These are phyloP conservation scores for Meteorus sp. DNA, from an alignment of 1,140 invertebrate genomes.

Conservation along the genomic window DNA sequence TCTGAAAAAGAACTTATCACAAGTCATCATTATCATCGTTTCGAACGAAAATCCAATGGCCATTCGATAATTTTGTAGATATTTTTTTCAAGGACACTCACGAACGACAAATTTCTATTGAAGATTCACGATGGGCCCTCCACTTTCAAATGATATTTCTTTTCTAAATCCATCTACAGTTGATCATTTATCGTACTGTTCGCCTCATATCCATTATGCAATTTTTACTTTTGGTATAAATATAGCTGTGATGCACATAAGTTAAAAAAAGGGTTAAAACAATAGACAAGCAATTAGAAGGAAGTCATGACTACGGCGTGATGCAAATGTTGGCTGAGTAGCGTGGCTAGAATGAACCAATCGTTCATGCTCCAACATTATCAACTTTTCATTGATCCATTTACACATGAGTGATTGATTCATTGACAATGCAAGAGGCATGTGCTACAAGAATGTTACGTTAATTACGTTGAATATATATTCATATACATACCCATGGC, in stretches of 20 bases:
- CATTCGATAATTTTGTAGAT: neutral
- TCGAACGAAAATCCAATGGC: constrained; percentile 24
- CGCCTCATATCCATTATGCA: too few species aligned
- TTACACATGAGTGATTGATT: constrained; percentile 21
- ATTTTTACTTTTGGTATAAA: too few species aligned
- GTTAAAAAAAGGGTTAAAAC: too few species aligned
- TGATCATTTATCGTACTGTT: too few species aligned
- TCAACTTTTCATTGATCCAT: constrained; percentile 11
- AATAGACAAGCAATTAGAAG: constrained; percentile 2
- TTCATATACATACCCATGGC: constrained; percentile 57
- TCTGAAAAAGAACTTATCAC: constrained; percentile 23
- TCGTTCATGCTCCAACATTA: neutral
- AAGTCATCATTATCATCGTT: neutral
- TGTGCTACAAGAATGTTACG: constrained; percentile 28
- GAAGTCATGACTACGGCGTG: constrained; percentile 7
- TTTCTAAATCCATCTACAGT: too few species aligned
- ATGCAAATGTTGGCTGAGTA: constrained; percentile 12
- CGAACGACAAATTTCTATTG: neutral
- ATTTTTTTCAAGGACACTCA: neutral
- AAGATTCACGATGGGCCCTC: too few species aligned
- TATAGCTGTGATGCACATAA: too few species aligned
- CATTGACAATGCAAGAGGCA: constrained; percentile 23
- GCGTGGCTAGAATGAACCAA: constrained; percentile 3
- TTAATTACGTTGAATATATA: constrained; percentile 31
- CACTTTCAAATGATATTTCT: too few species aligned